A percentile compares a stretch with the other conserved stretches of the same genome.
phyloP scores from a whole-genome alignment of 2,797 vertebrate genomes.

The Halcyon badia region DNA sequence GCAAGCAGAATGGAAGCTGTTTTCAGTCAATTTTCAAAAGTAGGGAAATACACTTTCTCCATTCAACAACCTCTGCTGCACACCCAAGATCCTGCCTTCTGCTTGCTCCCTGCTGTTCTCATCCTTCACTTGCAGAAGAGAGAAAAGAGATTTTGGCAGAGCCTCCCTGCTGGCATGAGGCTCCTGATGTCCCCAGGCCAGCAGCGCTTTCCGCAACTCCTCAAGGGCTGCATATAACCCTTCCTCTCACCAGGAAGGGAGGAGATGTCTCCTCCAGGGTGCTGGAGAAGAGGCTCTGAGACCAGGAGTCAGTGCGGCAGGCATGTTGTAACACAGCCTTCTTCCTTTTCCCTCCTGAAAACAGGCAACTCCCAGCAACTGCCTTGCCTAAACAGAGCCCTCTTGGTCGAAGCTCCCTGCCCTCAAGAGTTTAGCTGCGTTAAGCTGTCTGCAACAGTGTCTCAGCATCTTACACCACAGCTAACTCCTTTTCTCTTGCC shows the following conservation, averaged over 20 bases:
- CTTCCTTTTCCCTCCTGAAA: slow-evolving; percentile 42
- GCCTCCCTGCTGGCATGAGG: neutral
- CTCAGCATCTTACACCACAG: slow-evolving; percentile 36
- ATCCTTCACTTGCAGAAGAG: neutral
- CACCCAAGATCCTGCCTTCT: neutral
- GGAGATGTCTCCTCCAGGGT: slow-evolving; percentile 28
- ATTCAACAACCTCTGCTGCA: neutral
- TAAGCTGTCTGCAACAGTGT: slow-evolving; percentile 7
- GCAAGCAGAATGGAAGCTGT: neutral
- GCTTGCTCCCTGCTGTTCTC: slow-evolving; percentile 16
- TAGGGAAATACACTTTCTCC: neutral
- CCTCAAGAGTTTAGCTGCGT: slow-evolving; percentile 22
- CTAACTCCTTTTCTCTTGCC: neutral
- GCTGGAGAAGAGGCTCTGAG: slow-evolving; percentile 7
- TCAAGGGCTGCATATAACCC: neutral
- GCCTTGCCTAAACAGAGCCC: slow-evolving; percentile 45
- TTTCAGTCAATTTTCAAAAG: neutral
- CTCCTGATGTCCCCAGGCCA: neutral
- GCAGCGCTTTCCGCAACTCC: neutral
- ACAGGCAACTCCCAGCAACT: slow-evolving; percentile 61
- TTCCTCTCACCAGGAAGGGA: slow-evolving; percentile 18
- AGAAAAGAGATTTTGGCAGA: slow-evolving; percentile 36
- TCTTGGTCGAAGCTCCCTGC: slow-evolving; percentile 28
- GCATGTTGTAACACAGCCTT: slow-evolving; percentile 26
- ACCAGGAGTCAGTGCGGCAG: neutral